phyloP scores from a whole-genome alignment of 1,140 invertebrate genomes.

The Trichogramma pretiosum region DNA sequence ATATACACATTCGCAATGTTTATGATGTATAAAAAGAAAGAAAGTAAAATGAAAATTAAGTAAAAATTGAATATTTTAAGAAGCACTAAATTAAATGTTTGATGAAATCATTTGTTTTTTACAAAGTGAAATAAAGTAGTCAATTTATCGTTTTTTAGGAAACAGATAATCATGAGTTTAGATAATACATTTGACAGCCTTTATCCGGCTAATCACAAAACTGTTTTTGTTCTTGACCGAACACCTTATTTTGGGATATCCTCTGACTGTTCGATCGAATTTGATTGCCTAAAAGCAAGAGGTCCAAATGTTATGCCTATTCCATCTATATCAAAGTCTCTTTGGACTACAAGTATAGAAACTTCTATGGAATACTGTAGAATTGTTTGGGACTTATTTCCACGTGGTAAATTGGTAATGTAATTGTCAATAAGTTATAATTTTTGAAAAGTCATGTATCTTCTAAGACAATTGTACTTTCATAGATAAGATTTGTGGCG shows the following conservation, averaged over 20 bases:
- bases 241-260: slow-evolving; percentile 80
- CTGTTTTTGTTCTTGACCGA: slow-evolving; percentile 89
- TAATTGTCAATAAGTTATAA: slow-evolving; percentile 1
- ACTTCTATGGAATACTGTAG: slow-evolving; percentile 89
- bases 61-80: too few species aligned
- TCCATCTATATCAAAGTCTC: slow-evolving; percentile 73
- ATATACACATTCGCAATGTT: too few species aligned
- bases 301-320: slow-evolving; percentile 61
- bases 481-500: slow-evolving; percentile 71
- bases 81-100: too few species aligned
- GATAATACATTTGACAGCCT: slow-evolving; percentile 28
- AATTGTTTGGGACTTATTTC: slow-evolving; percentile 94
- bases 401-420: slow-evolving; percentile 69
- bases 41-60: too few species aligned
- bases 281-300: slow-evolving; percentile 74
- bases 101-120: too few species aligned
- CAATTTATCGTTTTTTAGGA: too few species aligned
- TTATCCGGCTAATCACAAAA: slow-evolving; percentile 78
- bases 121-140: too few species aligned
- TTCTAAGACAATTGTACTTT: slow-evolving; percentile 33
- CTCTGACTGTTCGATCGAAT: slow-evolving; percentile 77
- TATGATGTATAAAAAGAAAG: too few species aligned
- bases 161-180: background rate
- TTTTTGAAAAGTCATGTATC: slow-evolving; percentile 6
- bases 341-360: slow-evolving; percentile 94